Percentiles rank a stretch among this genome's conserved stretches.
phyloP scores from a whole-genome alignment of 2,113 vertebrate genomes.

The Sminthopsis crassicaudata region DNA sequence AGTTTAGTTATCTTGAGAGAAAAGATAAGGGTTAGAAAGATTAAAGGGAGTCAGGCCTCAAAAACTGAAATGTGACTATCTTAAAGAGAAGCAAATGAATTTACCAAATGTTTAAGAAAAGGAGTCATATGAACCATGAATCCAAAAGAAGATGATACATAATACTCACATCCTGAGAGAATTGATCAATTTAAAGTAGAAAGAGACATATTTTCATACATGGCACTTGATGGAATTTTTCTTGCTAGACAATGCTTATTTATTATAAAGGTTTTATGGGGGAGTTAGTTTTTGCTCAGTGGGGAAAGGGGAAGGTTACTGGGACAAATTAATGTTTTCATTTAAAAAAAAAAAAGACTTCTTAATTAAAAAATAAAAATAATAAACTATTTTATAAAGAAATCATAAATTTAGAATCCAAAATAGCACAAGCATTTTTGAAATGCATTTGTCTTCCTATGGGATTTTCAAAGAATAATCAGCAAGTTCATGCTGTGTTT shows the following conservation, averaged over 20 bases:
- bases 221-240: neutral
- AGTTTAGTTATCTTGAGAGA: constrained; percentile 25
- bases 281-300: neutral
- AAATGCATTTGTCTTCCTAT: neutral
- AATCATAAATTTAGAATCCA: neutral
- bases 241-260: neutral
- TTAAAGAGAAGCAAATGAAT: neutral
- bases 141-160: neutral
- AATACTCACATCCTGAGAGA: neutral
- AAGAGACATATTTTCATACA: neutral
- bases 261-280: neutral
- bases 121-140: neutral
- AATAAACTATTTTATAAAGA: neutral
- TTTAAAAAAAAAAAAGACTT: neutral
- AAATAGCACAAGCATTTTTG: neutral
- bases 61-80: neutral
- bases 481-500: neutral
- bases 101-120: neutral
- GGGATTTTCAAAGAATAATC: neutral
- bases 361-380: neutral
- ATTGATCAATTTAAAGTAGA: neutral
- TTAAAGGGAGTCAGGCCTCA: neutral
- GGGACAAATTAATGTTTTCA: neutral
- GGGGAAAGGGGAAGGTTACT: neutral
- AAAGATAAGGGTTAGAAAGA: constrained; percentile 13